These are phyloP conservation scores for Pipistrellus nathusii DNA, from an alignment of 2,797 vertebrate genomes.

Conservation along the genomic window DNA sequence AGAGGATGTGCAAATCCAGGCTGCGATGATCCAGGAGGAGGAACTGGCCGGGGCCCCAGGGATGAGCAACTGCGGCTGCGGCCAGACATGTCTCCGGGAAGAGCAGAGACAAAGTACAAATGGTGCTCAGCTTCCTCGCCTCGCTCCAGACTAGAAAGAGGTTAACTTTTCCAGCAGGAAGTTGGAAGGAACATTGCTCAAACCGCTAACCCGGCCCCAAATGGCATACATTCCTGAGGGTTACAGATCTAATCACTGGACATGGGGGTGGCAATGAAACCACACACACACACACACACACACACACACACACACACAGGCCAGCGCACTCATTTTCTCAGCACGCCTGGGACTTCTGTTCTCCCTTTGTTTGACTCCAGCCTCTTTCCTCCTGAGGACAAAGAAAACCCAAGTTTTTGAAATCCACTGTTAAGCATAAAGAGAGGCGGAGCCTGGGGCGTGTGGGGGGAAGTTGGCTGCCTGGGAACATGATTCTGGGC, in stretches of 20 bases:
- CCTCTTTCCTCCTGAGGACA: constrained; percentile 68
- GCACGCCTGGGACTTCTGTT: constrained; percentile 63
- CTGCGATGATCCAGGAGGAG: background rate
- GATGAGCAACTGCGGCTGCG: background rate
- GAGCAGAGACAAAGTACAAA: background rate
- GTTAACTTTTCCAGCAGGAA: constrained; percentile 84
- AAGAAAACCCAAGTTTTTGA: constrained; percentile 72
- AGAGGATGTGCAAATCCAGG: background rate
- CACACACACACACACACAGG: background rate
- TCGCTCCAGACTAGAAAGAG: constrained; percentile 78
- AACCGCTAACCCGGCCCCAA: constrained; percentile 71
- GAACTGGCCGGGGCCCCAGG: background rate
- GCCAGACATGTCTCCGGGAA: background rate
- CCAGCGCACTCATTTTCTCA: constrained; percentile 65
- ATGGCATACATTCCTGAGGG: constrained; percentile 65
- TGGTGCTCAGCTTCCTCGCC: background rate
- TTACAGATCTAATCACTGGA: constrained; percentile 63
- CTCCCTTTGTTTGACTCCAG: constrained; percentile 73
- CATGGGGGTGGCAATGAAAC: background rate
- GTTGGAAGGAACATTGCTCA: constrained; percentile 81
- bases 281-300: background rate
- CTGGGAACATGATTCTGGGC: constrained; percentile 55
- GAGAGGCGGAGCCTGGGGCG: background rate
- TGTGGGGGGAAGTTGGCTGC: constrained; percentile 62
- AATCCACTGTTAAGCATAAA: constrained; percentile 70